phyloP scores from a whole-genome alignment of 1,140 invertebrate species.

The Lutraria rhynchaena region DNA sequence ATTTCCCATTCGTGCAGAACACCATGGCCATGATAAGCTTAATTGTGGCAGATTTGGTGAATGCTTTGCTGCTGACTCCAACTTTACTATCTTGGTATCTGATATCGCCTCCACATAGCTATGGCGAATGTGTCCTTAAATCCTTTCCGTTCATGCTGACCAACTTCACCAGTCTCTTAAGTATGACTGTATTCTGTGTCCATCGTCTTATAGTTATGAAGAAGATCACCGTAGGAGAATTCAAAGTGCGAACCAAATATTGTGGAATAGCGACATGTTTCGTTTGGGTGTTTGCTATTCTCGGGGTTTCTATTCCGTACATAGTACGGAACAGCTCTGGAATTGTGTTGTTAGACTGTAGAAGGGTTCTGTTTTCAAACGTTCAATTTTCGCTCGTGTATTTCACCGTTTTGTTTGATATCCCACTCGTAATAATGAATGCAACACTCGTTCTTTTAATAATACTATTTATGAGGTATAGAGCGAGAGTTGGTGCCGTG shows the following conservation, averaged over 20 bases:
- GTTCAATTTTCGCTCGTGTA: neutral
- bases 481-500: neutral
- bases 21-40: neutral
- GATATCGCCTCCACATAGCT: neutral
- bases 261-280: neutral
- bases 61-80: neutral
- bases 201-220: neutral
- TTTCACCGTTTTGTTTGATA: neutral
- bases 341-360: neutral
- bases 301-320: neutral
- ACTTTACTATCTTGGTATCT: conserved; percentile 21
- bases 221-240: neutral
- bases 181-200: conserved; percentile 4
- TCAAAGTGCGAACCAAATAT: neutral
- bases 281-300: neutral
- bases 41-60: neutral
- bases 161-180: conserved; percentile 6
- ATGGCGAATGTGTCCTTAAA: neutral
- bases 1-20: neutral
- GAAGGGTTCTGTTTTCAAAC: conserved; percentile 2
- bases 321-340: conserved; percentile 1
- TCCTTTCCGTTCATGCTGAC: neutral
- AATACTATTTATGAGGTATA: neutral
- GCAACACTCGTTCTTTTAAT: neutral
- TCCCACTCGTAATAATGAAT: conserved; percentile 17